Base-by-base conservation (phyloP, 2,113 vertebrate genomes). In the Trichechus manatus region DNA sequence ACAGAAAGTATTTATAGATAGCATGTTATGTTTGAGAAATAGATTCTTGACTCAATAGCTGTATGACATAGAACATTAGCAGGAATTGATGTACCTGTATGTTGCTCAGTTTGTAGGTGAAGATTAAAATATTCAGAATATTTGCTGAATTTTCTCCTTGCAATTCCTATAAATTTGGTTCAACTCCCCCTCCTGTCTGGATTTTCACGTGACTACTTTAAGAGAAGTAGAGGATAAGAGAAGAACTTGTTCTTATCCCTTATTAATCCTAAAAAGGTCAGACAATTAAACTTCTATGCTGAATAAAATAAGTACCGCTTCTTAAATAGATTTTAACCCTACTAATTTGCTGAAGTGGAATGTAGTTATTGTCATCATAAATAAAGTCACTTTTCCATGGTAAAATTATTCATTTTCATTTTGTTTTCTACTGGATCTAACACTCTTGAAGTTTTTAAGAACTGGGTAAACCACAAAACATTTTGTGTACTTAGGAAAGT, bases 241-340 rank as follows among this genome's bases (percentile, higher is more conserved):
- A 22, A 0, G 2, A 79, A 77, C 9, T 9, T 11, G 2, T 27
- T 68, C 20, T 59, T 22, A 84, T n/a, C n/a, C n/a, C n/a, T 63
- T 79, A 70, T 90, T 95, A 86, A 85, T 61, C 20, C 47, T 88
- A 92, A 92, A 92, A 94, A 97, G 39, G 29, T 6, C 22, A 93
- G 8, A 80, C 47, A 97, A 94, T 77, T 93, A 72, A 56, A 85
- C n/a, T 96, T 95, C 82, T 72, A 91, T 25, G 59, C 63, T 70
- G 11, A 83, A 95, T 95, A 95, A 47, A 93, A 8, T 70, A 89
- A 75, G 4, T 84, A 50, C 1, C 47, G 93, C 9, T 89, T 36
- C 17, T 91, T 93, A 89, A 59, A 86, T 47, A 84, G 33, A 92
- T 78, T 88, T 94, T 86, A 87, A 39, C 4, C 63, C 61, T 75